A percentile compares a stretch with the other conserved stretches of the same genome.
These are phyloP conservation scores for Premnoplex brunnescens DNA, from an alignment of 2,797 vertebrate genomes.

Conservation along the genomic window DNA sequence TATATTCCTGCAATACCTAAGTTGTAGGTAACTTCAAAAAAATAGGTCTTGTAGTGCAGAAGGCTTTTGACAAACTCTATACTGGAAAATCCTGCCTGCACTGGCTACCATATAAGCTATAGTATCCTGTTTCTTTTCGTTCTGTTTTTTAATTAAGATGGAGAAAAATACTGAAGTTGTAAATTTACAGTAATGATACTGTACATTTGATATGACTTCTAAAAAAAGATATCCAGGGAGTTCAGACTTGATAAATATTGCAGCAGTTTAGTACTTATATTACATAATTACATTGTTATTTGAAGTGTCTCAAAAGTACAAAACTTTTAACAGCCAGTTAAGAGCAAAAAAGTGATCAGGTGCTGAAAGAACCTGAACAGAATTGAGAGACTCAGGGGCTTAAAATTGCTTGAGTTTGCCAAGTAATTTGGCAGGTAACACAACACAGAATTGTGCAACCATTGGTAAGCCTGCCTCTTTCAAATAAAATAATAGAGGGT, in stretches of 20 bases:
- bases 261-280: not conserved
- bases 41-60: not conserved
- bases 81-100: not conserved
- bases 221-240: not conserved
- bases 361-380: not conserved
- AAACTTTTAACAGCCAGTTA: not conserved
- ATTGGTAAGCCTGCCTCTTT: constrained; percentile 12
- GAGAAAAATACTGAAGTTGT: not conserved
- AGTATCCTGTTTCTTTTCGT: not conserved
- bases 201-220: not conserved
- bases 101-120: not conserved
- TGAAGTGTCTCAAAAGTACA: not conserved
- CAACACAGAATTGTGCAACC: not conserved
- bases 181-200: not conserved
- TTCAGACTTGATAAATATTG: not conserved
- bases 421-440: constrained; percentile 19
- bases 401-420: not conserved
- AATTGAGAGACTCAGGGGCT: not conserved
- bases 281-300: not conserved
- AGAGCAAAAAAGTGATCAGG: not conserved
- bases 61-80: not conserved
- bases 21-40: not conserved
- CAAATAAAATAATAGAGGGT: constrained; percentile 19
- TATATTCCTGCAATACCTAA: not conserved
- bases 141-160: not conserved